Conservation (phyloP, 2,113 vertebrate species). For the Etheostoma spectabile region DNA sequence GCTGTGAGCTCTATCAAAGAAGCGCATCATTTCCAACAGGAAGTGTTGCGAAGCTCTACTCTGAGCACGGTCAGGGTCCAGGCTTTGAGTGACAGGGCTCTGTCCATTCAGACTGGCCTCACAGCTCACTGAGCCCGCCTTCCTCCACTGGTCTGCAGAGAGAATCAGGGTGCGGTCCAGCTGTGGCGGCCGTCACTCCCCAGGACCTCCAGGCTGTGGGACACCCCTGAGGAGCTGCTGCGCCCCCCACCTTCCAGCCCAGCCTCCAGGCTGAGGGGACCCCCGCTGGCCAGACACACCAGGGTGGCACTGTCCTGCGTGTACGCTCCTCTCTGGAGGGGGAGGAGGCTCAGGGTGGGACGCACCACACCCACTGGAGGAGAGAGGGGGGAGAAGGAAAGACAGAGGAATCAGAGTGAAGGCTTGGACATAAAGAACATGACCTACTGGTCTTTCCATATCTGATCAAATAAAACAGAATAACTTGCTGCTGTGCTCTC, state of each 20-base stretch:
- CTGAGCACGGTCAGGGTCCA: slow-evolving; percentile 57
- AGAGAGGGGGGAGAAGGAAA: background rate
- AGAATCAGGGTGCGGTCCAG: slow-evolving; percentile 66
- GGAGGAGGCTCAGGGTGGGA: slow-evolving; percentile 71
- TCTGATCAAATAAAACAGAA: slow-evolving; percentile 1
- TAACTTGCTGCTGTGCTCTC: slow-evolving; percentile 1
- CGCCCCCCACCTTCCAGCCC: slow-evolving; percentile 63
- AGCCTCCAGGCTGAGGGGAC: slow-evolving; percentile 64
- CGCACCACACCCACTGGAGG: slow-evolving; percentile 49
- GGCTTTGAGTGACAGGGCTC: slow-evolving; percentile 56
- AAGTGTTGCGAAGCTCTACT: slow-evolving; percentile 51
- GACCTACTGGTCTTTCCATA: background rate
- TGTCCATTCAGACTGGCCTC: slow-evolving; percentile 61
- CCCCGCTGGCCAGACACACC: slow-evolving; percentile 68
- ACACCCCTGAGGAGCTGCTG: slow-evolving; percentile 36
- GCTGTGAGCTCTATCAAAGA: background rate
- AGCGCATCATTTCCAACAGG: slow-evolving; percentile 12
- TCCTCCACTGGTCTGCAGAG: slow-evolving; percentile 56
- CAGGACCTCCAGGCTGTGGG: slow-evolving; percentile 36
- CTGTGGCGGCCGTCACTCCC: slow-evolving; percentile 40
- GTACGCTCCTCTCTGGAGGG: slow-evolving; percentile 62
- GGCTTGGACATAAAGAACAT: too few species aligned
- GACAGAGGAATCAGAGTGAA: too few species aligned
- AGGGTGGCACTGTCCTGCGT: slow-evolving; percentile 64
- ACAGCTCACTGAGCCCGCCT: slow-evolving; percentile 58